phyloP scores from a whole-genome alignment of 2,888 invertebrate species.

The Lasioglossum oenotherae region DNA sequence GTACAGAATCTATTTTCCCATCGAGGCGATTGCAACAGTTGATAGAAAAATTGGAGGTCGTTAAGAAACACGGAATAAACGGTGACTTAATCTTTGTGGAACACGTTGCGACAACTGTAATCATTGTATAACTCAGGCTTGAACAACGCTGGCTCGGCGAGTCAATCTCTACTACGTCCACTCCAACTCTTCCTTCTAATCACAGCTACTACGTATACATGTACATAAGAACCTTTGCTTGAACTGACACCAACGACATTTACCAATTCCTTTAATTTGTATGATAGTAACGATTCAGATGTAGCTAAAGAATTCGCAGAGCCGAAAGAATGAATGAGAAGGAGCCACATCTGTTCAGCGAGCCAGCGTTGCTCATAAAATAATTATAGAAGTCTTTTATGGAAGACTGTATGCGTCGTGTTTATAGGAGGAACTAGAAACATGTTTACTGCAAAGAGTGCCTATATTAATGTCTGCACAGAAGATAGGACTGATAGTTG shows the following conservation, averaged over 20 bases:
- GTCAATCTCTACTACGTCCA: too few species aligned
- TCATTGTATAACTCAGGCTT: constrained; percentile 16
- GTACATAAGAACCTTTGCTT: too few species aligned
- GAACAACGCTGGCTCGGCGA: too few species aligned
- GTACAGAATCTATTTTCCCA: constrained; percentile 92
- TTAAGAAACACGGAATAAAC: constrained; percentile 78
- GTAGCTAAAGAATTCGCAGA: too few species aligned
- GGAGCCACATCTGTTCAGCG: too few species aligned
- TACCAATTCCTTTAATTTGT: too few species aligned
- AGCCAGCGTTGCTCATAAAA: background rate
- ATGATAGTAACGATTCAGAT: too few species aligned
- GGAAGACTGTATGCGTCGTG: constrained; percentile 1
- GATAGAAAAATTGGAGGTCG: constrained; percentile 80
- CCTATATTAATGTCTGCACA: constrained; percentile 85
- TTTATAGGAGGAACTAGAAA: constrained; percentile 85
- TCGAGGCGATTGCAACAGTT: constrained; percentile 88
- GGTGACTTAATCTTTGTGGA: constrained; percentile 88
- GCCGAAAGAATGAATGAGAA: too few species aligned
- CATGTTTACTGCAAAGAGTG: constrained; percentile 86
- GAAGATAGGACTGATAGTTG: constrained; percentile 87
- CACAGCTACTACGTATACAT: too few species aligned
- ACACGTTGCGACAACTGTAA: constrained; percentile 86
- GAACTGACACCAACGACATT: too few species aligned
- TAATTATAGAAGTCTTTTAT: constrained; percentile 14
- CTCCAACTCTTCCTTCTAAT: too few species aligned